These are phyloP conservation scores for Sinelater perroti DNA, from an alignment of 2,888 invertebrate species.

Conservation along the genomic window DNA sequence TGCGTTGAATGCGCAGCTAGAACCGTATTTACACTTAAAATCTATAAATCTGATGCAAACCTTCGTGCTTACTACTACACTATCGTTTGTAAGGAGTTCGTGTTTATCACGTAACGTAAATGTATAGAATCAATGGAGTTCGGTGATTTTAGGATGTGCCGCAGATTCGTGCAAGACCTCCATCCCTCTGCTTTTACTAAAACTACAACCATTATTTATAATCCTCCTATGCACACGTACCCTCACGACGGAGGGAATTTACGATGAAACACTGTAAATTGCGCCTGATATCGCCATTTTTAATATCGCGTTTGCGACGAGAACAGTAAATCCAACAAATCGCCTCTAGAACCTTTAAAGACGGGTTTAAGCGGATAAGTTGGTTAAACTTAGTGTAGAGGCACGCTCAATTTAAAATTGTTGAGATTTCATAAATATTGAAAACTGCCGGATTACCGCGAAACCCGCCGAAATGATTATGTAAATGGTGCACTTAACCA, in stretches of 20 bases:
- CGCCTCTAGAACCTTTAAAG: too few species aligned
- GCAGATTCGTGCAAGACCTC: slow-evolving; percentile 15
- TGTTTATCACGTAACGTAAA: slow-evolving; percentile 30
- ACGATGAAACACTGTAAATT: too few species aligned
- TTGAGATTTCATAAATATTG: slow-evolving; percentile 19
- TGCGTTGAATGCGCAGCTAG: slow-evolving; percentile 6
- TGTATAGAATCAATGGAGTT: slow-evolving; percentile 25
- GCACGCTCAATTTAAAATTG: slow-evolving; percentile 14
- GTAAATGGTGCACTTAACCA: slow-evolving; percentile 14
- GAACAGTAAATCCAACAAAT: too few species aligned
- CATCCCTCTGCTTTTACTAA: slow-evolving; percentile 12
- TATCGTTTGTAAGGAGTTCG: slow-evolving; percentile 28
- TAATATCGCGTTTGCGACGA: too few species aligned
- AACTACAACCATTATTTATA: slow-evolving; percentile 18
- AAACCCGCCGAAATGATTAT: slow-evolving; percentile 16
- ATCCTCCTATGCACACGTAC: neutral
- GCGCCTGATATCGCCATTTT: neutral
- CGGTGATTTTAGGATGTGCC: slow-evolving; percentile 22
- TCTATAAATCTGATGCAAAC: slow-evolving; percentile 25
- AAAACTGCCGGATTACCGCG: slow-evolving; percentile 13
- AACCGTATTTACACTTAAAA: slow-evolving; percentile 19
- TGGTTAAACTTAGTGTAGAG: slow-evolving; percentile 5
- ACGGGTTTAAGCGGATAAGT: too few species aligned
- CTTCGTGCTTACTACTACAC: slow-evolving; percentile 24
- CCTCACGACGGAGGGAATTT: slow-evolving; percentile 8